Base-by-base conservation (phyloP, 1,140 invertebrate genomes). In the Acromyrmex heyeri region DNA sequence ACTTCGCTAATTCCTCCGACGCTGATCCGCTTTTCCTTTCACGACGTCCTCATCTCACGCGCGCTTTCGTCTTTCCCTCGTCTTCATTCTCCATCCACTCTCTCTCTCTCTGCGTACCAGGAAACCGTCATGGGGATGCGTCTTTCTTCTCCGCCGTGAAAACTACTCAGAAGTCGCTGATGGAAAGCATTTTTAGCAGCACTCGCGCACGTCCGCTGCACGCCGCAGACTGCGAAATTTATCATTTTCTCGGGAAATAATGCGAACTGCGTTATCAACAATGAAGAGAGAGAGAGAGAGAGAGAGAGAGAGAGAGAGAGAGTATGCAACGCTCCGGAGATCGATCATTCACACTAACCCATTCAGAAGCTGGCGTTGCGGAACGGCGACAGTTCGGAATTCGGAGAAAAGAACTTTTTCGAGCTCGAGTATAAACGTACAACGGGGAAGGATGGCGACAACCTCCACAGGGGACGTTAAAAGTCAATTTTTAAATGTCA, bases 1-100 rank as follows among this genome's bases (percentile, higher is more conserved):
- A 79, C 27, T 69, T 86, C 62, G 27, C 65, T 87, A 86, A 87
- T 87, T 65, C 61, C 34, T 34, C 30, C 82, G 73, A 21, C 83
- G 64, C 53, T 64, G 53, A 75, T 59, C 61, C 81, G 62, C 64
- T 34, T 44, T 16, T 30, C 21, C 67, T 65, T 7, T 78, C n/a
- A n/a, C 30, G 30, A 34, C 18, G 30, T 34, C 48, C 21, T 57
- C 34, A n/a, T 6, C 14, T n/a, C 14, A 38, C 57, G 4, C 8
- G 30, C 30, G 7, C 8, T 30, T 34, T n/a, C 61, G 61, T 64
- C 27, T 14, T 4, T 8, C 44, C 6, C 4, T 8, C 53, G 6
- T 55, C 70, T 16, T 57, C 27, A 7, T 57, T 10, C 12, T 18
- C 14, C 14, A 50, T 3, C 7, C 30, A 18, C 38, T 2, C n/a